Base-by-base conservation (phyloP, 2,797 vertebrate species). In the Anolis apletophallus region DNA sequence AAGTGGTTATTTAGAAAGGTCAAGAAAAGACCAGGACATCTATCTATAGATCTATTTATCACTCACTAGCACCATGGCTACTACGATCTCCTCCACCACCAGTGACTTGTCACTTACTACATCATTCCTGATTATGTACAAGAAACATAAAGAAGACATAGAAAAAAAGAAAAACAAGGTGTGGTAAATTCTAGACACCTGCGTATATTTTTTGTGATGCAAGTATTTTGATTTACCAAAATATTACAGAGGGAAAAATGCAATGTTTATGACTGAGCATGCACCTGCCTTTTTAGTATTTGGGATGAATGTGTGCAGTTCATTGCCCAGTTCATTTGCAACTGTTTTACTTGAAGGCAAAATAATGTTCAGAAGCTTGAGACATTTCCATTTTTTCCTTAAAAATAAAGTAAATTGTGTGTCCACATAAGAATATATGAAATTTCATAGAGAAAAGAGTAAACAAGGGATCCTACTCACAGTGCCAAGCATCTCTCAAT, bases 181-280 rank as follows among this genome's bases (percentile, higher is more conserved):
- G 8, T 26, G 12, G 26, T 73, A 11, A 5, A 73, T 46, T 46
- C 3, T 46, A 46, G 8, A 46, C 14, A 34, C 11, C 16, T 8
- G 3, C 14, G 17, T 72, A 36, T 40, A 72, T 13, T 74, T 50
- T 9, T 29, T 29, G 13, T n/a, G 13, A n/a, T 75, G 2, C 29
- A 81, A 32, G 29, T 52, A 10, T 34, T 2, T 34, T 4, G 1
- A 13, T 67, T 87, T 59, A 80, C 0, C 0, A 71, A 17, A 83
- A 64, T 75, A 83, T 82, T 61, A 89, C 23, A 50, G 64, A 14
- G 29, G n/a, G 32, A 4, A 82, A 2, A 80, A 80, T 87, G 21
- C 67, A 90, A 90, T 93, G 40, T 3, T 86, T 91, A 87, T 46
- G n/a, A n/a, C n/a, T n/a, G 90, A 77, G 80, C 90, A 81, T 61